phyloP scores from a whole-genome alignment of 2,797 vertebrate species.

The Macroramphosus scolopax region DNA sequence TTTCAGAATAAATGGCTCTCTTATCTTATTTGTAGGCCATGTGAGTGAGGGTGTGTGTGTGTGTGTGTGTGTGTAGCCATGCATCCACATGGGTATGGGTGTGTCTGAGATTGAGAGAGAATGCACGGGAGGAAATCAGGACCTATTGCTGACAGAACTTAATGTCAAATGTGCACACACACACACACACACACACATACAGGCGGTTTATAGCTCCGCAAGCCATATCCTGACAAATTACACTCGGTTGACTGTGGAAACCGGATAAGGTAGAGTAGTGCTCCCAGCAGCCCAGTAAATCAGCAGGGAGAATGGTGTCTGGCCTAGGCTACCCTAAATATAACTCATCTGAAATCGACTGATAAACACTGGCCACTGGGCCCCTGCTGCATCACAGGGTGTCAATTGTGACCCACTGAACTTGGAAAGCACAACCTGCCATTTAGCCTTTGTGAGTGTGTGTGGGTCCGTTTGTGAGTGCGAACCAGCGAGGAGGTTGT shows the following conservation, averaged over 20 bases:
- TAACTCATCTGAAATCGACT: constrained; percentile 79
- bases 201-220: constrained; percentile 66
- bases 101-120: constrained; percentile 59
- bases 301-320: constrained; percentile 77
- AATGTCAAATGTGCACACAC: constrained; percentile 57
- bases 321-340: constrained; percentile 75
- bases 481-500: constrained; percentile 9
- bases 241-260: constrained; percentile 76
- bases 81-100: constrained; percentile 56
- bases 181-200: constrained; percentile 30
- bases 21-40: constrained; percentile 63
- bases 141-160: constrained; percentile 73
- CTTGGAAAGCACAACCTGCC: constrained; percentile 68
- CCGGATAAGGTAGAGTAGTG: constrained; percentile 75
- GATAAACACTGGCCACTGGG: constrained; percentile 74
- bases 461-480: constrained; percentile 28
- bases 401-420: constrained; percentile 75
- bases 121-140: constrained; percentile 66
- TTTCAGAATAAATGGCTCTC: constrained; percentile 70
- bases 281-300: constrained; percentile 77
- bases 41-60: constrained; percentile 37
- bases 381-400: constrained; percentile 62
- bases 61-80: constrained; percentile 25
- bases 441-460: constrained; percentile 51
- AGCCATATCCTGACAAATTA: constrained; percentile 79